A percentile compares a stretch with the other conserved stretches of the same genome.
Conservation (phyloP, 2,888 invertebrate species). For the Acanthacorydalis orientalis region DNA sequence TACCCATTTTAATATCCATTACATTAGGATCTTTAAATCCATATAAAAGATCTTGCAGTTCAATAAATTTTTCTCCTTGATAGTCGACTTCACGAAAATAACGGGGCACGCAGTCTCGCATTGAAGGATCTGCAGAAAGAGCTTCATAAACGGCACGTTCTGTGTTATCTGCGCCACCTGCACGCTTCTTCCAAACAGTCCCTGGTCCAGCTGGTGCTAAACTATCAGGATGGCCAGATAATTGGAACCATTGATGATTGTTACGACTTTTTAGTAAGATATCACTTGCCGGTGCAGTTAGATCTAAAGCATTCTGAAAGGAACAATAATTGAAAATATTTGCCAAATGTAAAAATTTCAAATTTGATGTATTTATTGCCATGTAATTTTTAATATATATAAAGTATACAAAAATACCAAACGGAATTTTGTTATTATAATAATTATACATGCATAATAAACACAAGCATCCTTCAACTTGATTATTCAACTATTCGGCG, state of each 20-base stretch:
- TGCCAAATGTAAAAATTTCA: too few species aligned
- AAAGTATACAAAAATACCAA: too few species aligned
- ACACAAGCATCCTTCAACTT: too few species aligned
- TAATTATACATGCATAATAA: too few species aligned
- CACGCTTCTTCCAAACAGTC: slow-evolving; percentile 83
- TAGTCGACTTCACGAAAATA: slow-evolving; percentile 73
- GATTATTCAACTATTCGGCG: too few species aligned
- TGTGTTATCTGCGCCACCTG: slow-evolving; percentile 48
- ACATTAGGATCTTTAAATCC: slow-evolving; percentile 85
- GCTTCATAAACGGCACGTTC: slow-evolving; percentile 67
- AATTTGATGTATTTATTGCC: too few species aligned
- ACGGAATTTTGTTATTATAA: too few species aligned
- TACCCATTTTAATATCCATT: slow-evolving; percentile 97
- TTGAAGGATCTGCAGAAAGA: slow-evolving; percentile 54
- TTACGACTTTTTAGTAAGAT: slow-evolving; percentile 56
- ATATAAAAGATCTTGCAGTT: slow-evolving; percentile 83
- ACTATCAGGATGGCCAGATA: slow-evolving; percentile 85
- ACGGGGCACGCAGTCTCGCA: slow-evolving; percentile 59
- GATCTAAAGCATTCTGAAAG: slow-evolving; percentile 75
- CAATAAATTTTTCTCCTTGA: slow-evolving; percentile 72
- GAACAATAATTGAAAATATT: too few species aligned
- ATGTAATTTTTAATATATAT: too few species aligned
- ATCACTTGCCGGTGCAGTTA: slow-evolving; percentile 81
- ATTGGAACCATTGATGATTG: slow-evolving; percentile 64
- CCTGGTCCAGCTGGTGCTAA: slow-evolving; percentile 86